phyloP scores from a whole-genome alignment of 2,888 invertebrate genomes.

The Lysandra bellargus region DNA sequence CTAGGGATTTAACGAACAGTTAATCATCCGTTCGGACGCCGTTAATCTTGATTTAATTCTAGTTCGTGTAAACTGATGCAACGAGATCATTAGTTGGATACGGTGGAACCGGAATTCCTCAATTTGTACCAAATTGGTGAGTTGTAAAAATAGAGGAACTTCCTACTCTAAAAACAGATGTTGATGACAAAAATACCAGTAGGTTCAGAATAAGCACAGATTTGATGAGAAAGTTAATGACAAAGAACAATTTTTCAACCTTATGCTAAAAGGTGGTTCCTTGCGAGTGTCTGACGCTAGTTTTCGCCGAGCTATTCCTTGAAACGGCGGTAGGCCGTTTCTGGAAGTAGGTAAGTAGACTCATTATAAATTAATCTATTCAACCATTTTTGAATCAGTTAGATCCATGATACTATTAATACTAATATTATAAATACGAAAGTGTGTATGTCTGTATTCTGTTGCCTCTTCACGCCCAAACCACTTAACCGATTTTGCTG shows the following conservation, averaged over 20 bases:
- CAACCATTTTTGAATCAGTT: too few relatives aligned
- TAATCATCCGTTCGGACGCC: constrained; percentile 9
- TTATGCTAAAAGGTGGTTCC: background rate
- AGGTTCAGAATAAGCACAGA: background rate
- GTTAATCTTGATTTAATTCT: constrained; percentile 18
- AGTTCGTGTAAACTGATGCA: constrained; percentile 18
- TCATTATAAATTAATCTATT: too few relatives aligned
- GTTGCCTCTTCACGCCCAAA: too few relatives aligned
- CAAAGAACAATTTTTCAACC: background rate
- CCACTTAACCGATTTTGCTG: too few relatives aligned
- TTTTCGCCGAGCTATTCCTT: too few relatives aligned
- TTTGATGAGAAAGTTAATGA: background rate
- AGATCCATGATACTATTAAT: too few relatives aligned
- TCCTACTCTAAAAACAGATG: constrained; percentile 1
- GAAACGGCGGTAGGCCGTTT: too few relatives aligned
- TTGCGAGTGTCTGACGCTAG: too few relatives aligned
- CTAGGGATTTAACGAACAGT: background rate
- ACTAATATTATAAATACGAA: too few relatives aligned
- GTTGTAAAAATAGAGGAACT: background rate
- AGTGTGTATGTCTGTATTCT: too few relatives aligned
- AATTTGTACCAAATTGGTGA: constrained; percentile 42
- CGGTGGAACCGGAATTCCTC: constrained; percentile 41
- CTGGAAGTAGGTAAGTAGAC: too few relatives aligned
- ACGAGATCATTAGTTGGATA: constrained; percentile 11
- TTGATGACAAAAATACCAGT: background rate